These are phyloP conservation scores for Odontophorus gujanensis DNA, from an alignment of 2,113 vertebrate species.

Conservation along the genomic window DNA sequence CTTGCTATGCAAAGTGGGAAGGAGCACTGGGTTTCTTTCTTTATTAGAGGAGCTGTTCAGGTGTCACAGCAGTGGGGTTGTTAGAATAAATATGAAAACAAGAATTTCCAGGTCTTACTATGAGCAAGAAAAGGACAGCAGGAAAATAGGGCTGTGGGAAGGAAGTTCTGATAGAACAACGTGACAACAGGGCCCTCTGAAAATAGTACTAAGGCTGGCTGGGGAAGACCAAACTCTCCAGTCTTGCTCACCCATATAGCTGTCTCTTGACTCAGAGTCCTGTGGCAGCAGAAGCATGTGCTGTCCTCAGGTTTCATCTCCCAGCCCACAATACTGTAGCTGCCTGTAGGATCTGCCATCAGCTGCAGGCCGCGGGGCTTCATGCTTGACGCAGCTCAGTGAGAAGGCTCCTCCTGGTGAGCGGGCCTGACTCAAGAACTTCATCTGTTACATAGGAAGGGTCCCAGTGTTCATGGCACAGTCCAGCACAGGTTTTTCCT, in stretches of 20 bases:
- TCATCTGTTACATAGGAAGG: fast-evolving
- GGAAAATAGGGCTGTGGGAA: not conserved
- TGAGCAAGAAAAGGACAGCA: not conserved
- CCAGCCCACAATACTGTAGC: not conserved
- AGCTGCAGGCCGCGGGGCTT: fast-evolving
- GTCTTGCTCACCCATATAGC: not conserved
- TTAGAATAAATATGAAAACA: not conserved
- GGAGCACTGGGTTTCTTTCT: not conserved
- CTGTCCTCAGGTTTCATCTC: not conserved
- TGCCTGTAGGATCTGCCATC: not conserved
- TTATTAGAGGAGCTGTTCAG: not conserved
- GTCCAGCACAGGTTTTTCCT: not conserved
- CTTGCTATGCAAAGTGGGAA: fast-evolving
- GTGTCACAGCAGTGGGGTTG: not conserved
- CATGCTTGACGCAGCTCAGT: fast-evolving
- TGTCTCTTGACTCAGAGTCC: not conserved
- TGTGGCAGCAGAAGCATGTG: not conserved
- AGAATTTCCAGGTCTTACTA: not conserved
- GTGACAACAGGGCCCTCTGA: not conserved
- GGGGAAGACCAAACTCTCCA: not conserved
- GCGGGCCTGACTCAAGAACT: not conserved
- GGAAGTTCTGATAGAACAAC: not conserved
- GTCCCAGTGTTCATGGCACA: fast-evolving
- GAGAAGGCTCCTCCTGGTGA: not conserved
- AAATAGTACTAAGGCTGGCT: not conserved